Evolutionary conservation across 2,888 invertebrate species (phyloP), one percentile per base, ranked within the genome.

Genomic region (Drosophila suboccidentalis): DNA sequence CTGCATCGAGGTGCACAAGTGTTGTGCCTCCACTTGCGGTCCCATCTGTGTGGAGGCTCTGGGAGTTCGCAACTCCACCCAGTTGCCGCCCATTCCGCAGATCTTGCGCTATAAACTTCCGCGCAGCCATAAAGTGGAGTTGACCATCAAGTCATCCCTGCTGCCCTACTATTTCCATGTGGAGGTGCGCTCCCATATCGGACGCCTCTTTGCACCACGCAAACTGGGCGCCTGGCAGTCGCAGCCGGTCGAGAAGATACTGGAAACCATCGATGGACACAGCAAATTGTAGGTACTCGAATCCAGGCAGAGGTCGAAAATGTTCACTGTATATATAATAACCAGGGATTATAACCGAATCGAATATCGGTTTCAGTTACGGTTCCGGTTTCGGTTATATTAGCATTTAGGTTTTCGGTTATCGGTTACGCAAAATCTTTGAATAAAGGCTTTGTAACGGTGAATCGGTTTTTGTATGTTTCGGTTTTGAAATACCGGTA

Each of bases 161-260:
- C 82, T 90, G 74, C 90, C 88, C 6, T 90, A 84, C 55, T 90
- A 90, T 39, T 91, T 90, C 63, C 90, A 92, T 17, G 91, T 96
- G 2, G 95, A 96, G 91, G 95, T 95, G 78, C 94, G 96, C 59
- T 95, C 95, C 76, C 95, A 96, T 79, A 92, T 95, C 11, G 96
- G 96, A 0, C 94, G 94, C 0, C 94, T 95, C 57, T 96, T 95
- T 82, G 94, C 94, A 49, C 94, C 95, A 69, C 94, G 94, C 1
- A 94, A 95, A 75, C 93, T 96, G 62, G 95, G 95, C 34, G 93
- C 94, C 22, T 96, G 96, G 96, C 92, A 92, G 57, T 91, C 91
- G 83, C 91, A 92, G 53, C 85, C 81, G 47, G 91, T 90, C 46
- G 89, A 92, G 47, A 91, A 90, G 78, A 90, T 91, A 58, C 85